Percentiles rank a stretch among this genome's conserved stretches.
Evolutionary conservation across 2,888 invertebrate species (phyloP).

Genomic region (Tetragnatha montana): DNA sequence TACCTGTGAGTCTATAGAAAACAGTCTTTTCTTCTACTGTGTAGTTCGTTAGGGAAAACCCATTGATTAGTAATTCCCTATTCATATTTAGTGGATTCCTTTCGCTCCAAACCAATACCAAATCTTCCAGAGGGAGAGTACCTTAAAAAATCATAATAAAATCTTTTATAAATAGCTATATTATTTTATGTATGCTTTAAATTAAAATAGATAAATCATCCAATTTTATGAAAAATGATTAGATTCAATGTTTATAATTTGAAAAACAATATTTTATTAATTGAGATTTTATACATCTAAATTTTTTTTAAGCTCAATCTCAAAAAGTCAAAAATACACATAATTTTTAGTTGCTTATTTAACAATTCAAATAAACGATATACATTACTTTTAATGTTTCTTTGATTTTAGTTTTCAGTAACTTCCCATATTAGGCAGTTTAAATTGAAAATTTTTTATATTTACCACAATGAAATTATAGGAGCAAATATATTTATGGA

Average conservation of each 20-base stretch:
- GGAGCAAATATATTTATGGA: too few relatives aligned
- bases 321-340: neutral
- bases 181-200: neutral
- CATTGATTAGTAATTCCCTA: conserved; percentile 57
- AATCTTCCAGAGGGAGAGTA: conserved; percentile 41
- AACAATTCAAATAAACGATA: neutral
- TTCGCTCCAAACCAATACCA: conserved; percentile 66
- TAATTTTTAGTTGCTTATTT: neutral
- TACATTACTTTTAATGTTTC: too few relatives aligned
- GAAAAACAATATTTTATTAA: neutral
- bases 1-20: conserved; percentile 62
- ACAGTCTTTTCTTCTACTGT: conserved; percentile 40
- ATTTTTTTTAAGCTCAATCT: neutral
- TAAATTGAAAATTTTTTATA: too few relatives aligned
- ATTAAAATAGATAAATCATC: neutral
- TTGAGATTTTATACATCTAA: neutral
- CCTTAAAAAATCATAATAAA: conserved; percentile 43
- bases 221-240: neutral
- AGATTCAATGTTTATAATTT: neutral
- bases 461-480: too few relatives aligned
- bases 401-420: too few relatives aligned
- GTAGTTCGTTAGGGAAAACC: conserved; percentile 60
- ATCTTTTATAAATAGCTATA: neutral
- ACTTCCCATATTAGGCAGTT: too few relatives aligned
- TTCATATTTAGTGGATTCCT: conserved; percentile 61